Evolutionary conservation across 2,888 invertebrate genomes (phyloP).

Genomic region (Odontocerum albicorne): DNA sequence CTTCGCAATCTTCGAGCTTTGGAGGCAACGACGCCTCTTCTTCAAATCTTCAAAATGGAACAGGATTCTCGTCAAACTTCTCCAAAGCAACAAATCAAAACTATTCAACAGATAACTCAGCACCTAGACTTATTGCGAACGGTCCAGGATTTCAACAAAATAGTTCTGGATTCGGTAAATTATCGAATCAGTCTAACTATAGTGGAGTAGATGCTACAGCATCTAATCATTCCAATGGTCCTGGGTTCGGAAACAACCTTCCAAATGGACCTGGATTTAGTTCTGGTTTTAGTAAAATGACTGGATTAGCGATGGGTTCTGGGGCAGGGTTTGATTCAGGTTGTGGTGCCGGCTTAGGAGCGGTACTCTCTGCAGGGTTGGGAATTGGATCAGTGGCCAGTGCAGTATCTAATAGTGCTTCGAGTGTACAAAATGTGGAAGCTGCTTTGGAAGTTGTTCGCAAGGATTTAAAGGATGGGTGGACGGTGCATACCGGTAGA

Average conservation of each 20-base stretch:
- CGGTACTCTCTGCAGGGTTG: constrained; percentile 16
- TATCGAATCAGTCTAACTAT: no score
- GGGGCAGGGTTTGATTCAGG: constrained; percentile 20
- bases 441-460: constrained; percentile 58
- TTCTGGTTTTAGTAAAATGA: neutral
- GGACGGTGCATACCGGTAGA: constrained; percentile 77
- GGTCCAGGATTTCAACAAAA: no score
- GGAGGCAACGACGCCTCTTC: neutral
- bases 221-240: no score
- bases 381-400: constrained; percentile 17
- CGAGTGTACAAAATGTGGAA: constrained; percentile 46
- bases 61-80: no score
- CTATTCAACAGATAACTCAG: no score
- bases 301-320: constrained; percentile 13
- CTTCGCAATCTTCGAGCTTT: neutral
- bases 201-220: no score
- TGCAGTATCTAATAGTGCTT: constrained; percentile 39
- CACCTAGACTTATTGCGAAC: no score
- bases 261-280: neutral
- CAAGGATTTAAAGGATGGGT: constrained; percentile 67
- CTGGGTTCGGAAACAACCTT: neutral
- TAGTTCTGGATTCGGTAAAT: no score
- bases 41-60: neutral
- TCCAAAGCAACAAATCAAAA: no score
- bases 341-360: constrained; percentile 16